These are phyloP conservation scores for Philaethria dido DNA, from an alignment of 2,888 invertebrate genomes.

Conservation along the genomic window DNA sequence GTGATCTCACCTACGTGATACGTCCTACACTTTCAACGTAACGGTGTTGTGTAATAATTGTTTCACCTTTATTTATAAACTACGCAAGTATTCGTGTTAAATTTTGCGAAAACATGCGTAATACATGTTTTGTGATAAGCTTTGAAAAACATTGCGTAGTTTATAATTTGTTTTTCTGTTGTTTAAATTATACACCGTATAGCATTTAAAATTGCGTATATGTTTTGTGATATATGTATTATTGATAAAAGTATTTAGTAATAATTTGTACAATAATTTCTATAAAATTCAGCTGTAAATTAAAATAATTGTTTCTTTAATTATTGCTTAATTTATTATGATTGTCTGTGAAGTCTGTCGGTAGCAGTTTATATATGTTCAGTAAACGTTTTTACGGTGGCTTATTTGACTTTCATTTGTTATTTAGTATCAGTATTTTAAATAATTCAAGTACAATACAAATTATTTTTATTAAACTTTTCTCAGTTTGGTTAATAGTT, in stretches of 20 bases:
- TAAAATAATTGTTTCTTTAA: no score
- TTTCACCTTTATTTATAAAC: slow-evolving; percentile 60
- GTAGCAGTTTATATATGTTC: no score
- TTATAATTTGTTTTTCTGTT: background rate
- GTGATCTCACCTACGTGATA: slow-evolving; percentile 60
- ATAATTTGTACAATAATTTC: no score
- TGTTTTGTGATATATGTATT: background rate
- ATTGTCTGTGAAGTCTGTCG: no score
- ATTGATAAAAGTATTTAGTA: background rate
- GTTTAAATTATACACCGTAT: background rate
- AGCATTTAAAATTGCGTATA: slow-evolving; percentile 5
- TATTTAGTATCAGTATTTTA: no score
- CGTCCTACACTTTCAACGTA: slow-evolving; percentile 66
- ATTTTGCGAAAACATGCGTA: slow-evolving; percentile 34
- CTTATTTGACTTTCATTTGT: no score
- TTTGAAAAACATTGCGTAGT: slow-evolving; percentile 25
- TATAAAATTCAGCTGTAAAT: no score
- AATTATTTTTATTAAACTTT: no score
- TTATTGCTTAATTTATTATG: no score
- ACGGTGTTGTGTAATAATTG: slow-evolving; percentile 63
- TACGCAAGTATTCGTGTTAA: slow-evolving; percentile 55
- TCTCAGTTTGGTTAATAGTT: background rate
- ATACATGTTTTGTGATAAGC: slow-evolving; percentile 35
- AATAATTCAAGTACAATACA: no score
- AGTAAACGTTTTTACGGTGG: no score